Percentiles rank a stretch among this genome's conserved stretches.
Conservation (phyloP, 2,797 vertebrate genomes). For the Poecilia velifera region DNA sequence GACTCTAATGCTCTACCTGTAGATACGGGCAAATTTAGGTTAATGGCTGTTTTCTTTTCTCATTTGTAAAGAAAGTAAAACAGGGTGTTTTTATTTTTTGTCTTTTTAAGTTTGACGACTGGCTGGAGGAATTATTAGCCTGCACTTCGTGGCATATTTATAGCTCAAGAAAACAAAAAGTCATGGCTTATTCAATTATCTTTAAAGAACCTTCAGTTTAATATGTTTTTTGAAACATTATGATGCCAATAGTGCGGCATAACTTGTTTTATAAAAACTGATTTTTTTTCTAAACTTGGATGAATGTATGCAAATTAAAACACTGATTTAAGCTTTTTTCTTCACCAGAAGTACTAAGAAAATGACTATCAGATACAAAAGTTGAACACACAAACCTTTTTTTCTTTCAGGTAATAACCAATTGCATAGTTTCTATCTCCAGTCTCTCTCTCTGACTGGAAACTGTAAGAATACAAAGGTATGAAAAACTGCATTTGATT, state of each 20-base stretch:
- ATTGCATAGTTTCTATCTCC: constrained; percentile 92
- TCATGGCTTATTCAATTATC: not conserved
- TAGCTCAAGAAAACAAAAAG: not conserved
- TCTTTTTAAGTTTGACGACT: not conserved
- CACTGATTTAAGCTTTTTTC: not conserved
- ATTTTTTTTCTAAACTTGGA: not conserved
- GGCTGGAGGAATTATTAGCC: not conserved
- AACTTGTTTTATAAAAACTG: not conserved
- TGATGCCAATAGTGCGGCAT: not conserved
- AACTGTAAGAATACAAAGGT: constrained; percentile 71
- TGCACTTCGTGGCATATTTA: not conserved
- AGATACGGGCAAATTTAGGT: not conserved
- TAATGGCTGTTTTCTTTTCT: not conserved
- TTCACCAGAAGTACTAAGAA: not conserved
- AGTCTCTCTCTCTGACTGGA: constrained; percentile 92
- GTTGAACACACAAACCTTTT: constrained; percentile 80
- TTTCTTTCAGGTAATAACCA: constrained; percentile 93
- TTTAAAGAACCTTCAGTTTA: not conserved
- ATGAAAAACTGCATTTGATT: constrained; percentile 9
- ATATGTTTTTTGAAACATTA: not conserved
- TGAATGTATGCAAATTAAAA: not conserved
- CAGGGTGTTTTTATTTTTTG: not conserved
- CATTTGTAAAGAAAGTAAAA: not conserved
- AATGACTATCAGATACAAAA: not conserved
- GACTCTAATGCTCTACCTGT: not conserved